Conservation (phyloP, 1,140 invertebrate species). For the Proctacanthus coquilletti region DNA sequence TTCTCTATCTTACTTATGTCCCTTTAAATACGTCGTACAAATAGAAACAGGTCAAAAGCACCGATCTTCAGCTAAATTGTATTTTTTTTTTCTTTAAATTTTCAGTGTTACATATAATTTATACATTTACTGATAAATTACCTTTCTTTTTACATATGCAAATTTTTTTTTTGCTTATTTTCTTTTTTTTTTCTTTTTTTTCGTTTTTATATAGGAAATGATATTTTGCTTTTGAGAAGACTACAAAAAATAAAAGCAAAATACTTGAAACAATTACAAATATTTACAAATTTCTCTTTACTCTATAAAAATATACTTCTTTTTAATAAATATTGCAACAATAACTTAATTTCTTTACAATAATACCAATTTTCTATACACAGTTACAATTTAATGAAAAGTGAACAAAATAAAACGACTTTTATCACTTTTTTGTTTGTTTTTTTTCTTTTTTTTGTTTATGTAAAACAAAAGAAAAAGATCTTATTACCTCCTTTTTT, state of each 20-base stretch:
- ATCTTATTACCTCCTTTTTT: slow-evolving; percentile 2
- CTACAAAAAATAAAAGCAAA: background rate
- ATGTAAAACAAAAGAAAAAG: slow-evolving; percentile 1
- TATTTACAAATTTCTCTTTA: too few relatives aligned
- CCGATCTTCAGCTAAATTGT: slow-evolving; percentile 31
- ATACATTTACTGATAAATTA: slow-evolving; percentile 7
- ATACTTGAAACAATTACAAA: background rate
- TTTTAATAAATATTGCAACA: too few relatives aligned
- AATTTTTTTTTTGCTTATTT: too few relatives aligned
- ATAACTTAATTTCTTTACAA: too few relatives aligned
- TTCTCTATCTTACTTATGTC: too few relatives aligned
- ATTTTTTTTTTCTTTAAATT: slow-evolving; percentile 12
- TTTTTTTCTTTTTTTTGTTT: slow-evolving; percentile 1
- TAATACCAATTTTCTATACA: too few relatives aligned
- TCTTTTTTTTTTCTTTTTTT: too few relatives aligned
- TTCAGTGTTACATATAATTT: slow-evolving; percentile 12
- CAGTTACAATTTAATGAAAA: too few relatives aligned
- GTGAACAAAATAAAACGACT: slow-evolving; percentile 4
- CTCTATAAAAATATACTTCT: too few relatives aligned
- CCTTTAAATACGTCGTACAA: slow-evolving; percentile 26
- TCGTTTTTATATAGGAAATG: too few relatives aligned
- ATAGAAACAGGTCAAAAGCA: slow-evolving; percentile 31
- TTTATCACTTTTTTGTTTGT: slow-evolving; percentile 6
- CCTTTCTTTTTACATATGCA: too few relatives aligned
- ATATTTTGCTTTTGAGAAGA: background rate